Evolutionary conservation across 2,888 invertebrate genomes (phyloP).

Genomic region (Alitta virens): DNA sequence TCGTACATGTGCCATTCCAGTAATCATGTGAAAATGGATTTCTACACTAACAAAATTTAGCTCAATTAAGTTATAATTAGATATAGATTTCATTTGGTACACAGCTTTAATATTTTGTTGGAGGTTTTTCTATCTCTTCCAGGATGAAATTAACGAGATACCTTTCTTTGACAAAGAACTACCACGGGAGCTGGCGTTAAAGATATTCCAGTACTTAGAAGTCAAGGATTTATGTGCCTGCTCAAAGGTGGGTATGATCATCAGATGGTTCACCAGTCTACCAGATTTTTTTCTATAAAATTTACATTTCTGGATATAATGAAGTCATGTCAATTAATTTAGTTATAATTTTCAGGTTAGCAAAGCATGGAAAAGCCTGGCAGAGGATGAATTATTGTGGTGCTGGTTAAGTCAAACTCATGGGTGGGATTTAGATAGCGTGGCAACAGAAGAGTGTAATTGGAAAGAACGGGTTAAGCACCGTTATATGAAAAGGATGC

Average conservation of each 20-base stretch:
- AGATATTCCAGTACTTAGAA: slow-evolving; percentile 47
- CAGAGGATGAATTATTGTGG: slow-evolving; percentile 54
- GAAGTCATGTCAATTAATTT: neutral
- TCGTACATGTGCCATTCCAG: too few species aligned
- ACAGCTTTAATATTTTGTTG: too few species aligned
- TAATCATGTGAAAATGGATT: too few species aligned
- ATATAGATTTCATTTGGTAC: too few species aligned
- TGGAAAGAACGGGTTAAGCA: slow-evolving; percentile 47
- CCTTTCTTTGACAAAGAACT: slow-evolving; percentile 52
- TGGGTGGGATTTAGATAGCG: slow-evolving; percentile 36
- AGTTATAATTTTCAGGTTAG: slow-evolving; percentile 40
- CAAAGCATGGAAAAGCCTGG: slow-evolving; percentile 47
- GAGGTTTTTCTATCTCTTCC: too few species aligned
- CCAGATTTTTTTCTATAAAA: neutral
- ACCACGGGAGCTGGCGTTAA: slow-evolving; percentile 50
- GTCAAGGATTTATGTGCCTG: slow-evolving; percentile 45
- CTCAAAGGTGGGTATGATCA: slow-evolving; percentile 20
- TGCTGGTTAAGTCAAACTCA: slow-evolving; percentile 38
- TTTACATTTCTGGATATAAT: neutral
- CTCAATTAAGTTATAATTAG: too few species aligned
- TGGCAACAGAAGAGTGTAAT: slow-evolving; percentile 32
- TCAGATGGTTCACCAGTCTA: too few species aligned
- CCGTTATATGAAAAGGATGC: slow-evolving; percentile 33
- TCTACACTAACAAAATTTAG: too few species aligned
- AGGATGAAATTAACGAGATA: slow-evolving; percentile 32